These are phyloP conservation scores for Leptopilina clavipes DNA, from an alignment of 1,140 invertebrate species.

Conservation along the genomic window DNA sequence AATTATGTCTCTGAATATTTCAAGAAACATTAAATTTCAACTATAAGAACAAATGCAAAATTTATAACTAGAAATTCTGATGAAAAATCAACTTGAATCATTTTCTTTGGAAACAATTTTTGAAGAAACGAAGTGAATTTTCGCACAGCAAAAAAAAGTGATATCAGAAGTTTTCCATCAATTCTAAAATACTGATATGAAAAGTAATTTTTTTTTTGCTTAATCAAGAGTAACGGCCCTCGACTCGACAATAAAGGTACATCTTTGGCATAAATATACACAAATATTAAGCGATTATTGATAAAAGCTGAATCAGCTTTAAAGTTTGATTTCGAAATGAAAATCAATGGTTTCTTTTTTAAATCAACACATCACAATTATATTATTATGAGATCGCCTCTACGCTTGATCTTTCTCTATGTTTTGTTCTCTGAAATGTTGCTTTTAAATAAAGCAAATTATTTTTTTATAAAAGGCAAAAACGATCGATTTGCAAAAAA, in stretches of 20 bases:
- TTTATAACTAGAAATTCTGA: not conserved
- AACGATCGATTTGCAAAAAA: not conserved
- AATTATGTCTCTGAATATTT: not conserved
- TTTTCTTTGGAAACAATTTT: not conserved
- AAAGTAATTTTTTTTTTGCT: not conserved
- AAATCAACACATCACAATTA: constrained; percentile 29
- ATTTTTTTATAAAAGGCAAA: not conserved
- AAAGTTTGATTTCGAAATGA: not conserved
- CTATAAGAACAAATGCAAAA: constrained; percentile 3
- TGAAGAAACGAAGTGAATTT: not conserved
- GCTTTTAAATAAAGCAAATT: not conserved
- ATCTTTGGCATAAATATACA: constrained; percentile 72
- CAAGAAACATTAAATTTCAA: not conserved
- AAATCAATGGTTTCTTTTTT: not conserved
- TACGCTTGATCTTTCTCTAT: not conserved
- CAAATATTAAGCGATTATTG: constrained; percentile 49
- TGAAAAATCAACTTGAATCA: not conserved
- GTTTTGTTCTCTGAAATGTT: not conserved
- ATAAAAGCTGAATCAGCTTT: constrained; percentile 37
- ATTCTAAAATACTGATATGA: not conserved
- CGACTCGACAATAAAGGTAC: constrained; percentile 60
- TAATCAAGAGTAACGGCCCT: constrained; percentile 38
- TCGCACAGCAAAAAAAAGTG: not conserved
- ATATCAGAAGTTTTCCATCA: not conserved
- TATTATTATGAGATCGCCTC: constrained; percentile 29